These are phyloP conservation scores for Chrysolina americana DNA, from an alignment of 2,888 invertebrate species.

Conservation along the genomic window DNA sequence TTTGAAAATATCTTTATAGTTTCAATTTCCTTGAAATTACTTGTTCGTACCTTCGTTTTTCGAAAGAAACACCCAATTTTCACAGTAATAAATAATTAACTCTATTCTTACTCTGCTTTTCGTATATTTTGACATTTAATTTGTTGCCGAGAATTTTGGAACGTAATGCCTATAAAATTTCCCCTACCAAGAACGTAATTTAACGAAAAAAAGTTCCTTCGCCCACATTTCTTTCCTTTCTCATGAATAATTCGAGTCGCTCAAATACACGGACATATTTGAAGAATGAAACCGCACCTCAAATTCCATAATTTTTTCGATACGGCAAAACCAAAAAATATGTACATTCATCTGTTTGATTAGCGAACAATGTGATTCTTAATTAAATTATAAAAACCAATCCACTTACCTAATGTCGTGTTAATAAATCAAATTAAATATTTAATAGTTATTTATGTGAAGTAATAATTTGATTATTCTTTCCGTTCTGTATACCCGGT, in stretches of 20 bases:
- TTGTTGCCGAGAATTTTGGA: no score
- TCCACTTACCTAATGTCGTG: slow-evolving; percentile 54
- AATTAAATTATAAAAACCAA: slow-evolving; percentile 55
- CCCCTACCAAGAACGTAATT: neutral
- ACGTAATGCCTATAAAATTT: no score
- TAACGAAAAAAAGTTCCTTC: neutral
- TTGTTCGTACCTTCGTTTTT: no score
- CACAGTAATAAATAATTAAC: no score
- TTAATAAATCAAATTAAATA: slow-evolving; percentile 54
- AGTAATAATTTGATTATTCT: slow-evolving; percentile 51
- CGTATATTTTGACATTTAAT: no score
- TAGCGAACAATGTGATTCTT: slow-evolving; percentile 43
- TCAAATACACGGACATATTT: slow-evolving; percentile 1
- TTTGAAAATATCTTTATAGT: no score
- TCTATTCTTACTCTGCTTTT: no score
- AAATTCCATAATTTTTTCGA: slow-evolving; percentile 23
- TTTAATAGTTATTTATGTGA: slow-evolving; percentile 52
- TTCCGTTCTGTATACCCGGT: slow-evolving; percentile 26
- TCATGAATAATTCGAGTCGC: slow-evolving; percentile 1
- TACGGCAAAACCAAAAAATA: slow-evolving; percentile 27
- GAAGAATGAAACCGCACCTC: slow-evolving; percentile 1
- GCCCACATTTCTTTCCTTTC: neutral
- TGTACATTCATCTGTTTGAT: slow-evolving; percentile 31
- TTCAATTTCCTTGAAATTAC: no score
- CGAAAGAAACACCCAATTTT: no score